Evolutionary conservation across 2,797 vertebrate species (phyloP).

Genomic region (Melanotaenia boesemani): DNA sequence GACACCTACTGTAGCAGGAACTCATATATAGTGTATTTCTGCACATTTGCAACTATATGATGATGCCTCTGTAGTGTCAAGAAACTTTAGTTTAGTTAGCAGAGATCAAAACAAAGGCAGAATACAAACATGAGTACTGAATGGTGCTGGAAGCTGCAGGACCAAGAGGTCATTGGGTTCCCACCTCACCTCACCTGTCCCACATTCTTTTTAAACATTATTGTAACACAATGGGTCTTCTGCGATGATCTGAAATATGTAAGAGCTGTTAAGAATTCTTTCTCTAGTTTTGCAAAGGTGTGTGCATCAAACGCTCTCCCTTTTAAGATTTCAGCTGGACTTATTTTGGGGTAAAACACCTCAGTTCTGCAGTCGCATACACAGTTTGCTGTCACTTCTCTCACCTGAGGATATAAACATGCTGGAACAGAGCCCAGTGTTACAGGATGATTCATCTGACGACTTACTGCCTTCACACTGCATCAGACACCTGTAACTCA

Average conservation of each 20-base stretch:
- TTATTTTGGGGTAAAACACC: constrained; percentile 19
- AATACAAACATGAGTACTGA: neutral
- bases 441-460: constrained; percentile 53
- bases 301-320: neutral
- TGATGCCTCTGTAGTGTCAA: neutral
- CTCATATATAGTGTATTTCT: neutral
- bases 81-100: neutral
- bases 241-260: neutral
- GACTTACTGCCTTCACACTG: constrained; percentile 20
- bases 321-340: constrained; percentile 3
- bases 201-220: neutral
- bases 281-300: neutral
- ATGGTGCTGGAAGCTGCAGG: neutral
- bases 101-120: no score
- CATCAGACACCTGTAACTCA: constrained; percentile 21
- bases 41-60: neutral
- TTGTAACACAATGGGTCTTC: neutral
- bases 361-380: constrained; percentile 13
- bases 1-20: neutral
- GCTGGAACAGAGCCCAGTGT: constrained; percentile 79
- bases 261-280: neutral
- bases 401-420: constrained; percentile 84
- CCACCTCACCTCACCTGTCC: neutral
- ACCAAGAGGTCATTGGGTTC: neutral
- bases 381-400: constrained; percentile 79